Conservation (phyloP, 1,140 invertebrate species). For the Drosophila sproati region DNA sequence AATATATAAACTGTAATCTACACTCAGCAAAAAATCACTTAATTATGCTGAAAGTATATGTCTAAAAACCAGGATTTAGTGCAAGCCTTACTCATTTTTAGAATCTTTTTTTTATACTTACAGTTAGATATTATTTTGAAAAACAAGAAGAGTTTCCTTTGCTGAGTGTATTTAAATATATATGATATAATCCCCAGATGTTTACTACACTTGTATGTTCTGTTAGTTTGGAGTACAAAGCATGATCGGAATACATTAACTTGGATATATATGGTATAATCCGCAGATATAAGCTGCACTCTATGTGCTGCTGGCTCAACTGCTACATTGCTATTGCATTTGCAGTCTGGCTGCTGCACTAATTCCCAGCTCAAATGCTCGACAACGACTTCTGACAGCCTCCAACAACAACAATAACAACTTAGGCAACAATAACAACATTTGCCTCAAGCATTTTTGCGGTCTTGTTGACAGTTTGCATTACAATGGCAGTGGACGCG, state of each 20-base stretch:
- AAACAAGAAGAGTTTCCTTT: no score
- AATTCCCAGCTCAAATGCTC: slow-evolving; percentile 54
- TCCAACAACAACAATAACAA: slow-evolving; percentile 36
- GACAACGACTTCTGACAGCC: slow-evolving; percentile 47
- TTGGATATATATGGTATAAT: not conserved
- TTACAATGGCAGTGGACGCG: slow-evolving; percentile 73
- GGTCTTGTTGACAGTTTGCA: slow-evolving; percentile 78
- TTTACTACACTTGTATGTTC: no score
- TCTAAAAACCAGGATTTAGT: no score
- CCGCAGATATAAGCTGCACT: slow-evolving; percentile 15
- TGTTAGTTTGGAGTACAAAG: no score
- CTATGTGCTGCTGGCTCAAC: not conserved
- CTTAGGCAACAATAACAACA: slow-evolving; percentile 45
- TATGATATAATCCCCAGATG: no score
- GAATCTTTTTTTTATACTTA: no score
- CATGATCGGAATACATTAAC: not conserved
- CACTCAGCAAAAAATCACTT: no score
- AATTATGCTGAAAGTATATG: no score
- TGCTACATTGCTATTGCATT: slow-evolving; percentile 29
- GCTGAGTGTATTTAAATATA: no score
- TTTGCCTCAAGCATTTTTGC: slow-evolving; percentile 56
- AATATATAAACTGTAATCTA: no score
- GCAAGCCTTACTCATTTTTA: no score
- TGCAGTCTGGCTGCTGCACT: slow-evolving; percentile 60
- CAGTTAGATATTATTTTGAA: no score